Evolutionary conservation across 2,888 invertebrate species (phyloP).

Genomic region (Hecatera dysodea): DNA sequence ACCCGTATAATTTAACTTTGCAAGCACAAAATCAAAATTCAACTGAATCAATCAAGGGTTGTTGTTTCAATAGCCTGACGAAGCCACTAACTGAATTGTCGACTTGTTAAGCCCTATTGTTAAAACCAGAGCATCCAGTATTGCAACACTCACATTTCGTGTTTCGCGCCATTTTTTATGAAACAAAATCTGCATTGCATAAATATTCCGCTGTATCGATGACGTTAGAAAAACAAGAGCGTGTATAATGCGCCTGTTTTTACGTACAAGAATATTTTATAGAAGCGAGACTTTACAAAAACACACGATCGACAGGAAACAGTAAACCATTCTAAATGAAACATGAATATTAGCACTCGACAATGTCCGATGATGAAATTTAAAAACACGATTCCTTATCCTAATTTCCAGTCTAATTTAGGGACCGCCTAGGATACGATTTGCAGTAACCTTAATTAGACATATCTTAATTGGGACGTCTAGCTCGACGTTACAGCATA

Average conservation of each 20-base stretch:
- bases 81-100: not conserved
- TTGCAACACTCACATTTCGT: not conserved
- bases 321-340: constrained; percentile 20
- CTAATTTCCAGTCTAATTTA: constrained; percentile 10
- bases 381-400: constrained; percentile 8
- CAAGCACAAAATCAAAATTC: not conserved
- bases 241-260: constrained; percentile 40
- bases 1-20: not conserved
- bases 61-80: not conserved
- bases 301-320: constrained; percentile 25
- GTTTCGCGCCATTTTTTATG: constrained; percentile 15
- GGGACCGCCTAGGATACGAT: constrained; percentile 8
- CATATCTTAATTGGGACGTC: not conserved
- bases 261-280: constrained; percentile 44
- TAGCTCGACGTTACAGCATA: not conserved
- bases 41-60: not conserved
- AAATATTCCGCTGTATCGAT: constrained; percentile 41
- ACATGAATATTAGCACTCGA: constrained; percentile 12
- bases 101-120: not conserved
- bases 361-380: not conserved
- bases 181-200: constrained; percentile 35
- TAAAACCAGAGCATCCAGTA: not conserved
- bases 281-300: constrained; percentile 35
- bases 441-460: constrained; percentile 2
- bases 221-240: constrained; percentile 54